Percentiles rank a stretch among this genome's conserved stretches.
These are phyloP conservation scores for Drosophila pectinifera DNA, from an alignment of 1,140 invertebrate species.

Conservation along the genomic window DNA sequence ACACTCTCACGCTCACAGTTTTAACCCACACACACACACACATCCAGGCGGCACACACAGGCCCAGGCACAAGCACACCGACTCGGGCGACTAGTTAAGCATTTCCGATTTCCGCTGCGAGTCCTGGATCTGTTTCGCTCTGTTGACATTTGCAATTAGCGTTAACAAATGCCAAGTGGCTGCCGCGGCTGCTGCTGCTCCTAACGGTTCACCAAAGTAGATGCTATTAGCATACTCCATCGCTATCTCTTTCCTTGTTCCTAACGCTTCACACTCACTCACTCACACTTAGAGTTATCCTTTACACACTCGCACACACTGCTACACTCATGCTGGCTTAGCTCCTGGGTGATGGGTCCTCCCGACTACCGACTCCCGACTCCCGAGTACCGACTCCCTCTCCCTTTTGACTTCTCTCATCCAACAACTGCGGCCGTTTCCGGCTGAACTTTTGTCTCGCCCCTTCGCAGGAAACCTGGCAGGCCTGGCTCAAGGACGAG, in stretches of 20 bases:
- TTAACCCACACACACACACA: conserved; percentile 20
- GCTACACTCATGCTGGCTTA: conserved; percentile 26
- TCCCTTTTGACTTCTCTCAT: conserved; percentile 29
- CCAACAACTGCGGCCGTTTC: conserved; percentile 33
- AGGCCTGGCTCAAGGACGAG: conserved; percentile 80
- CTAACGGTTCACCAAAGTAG: conserved; percentile 65
- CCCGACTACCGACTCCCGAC: too few species aligned
- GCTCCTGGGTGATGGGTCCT: conserved; percentile 70
- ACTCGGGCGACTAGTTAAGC: conserved; percentile 69
- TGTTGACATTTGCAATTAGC: conserved; percentile 82
- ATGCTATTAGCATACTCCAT: conserved; percentile 72
- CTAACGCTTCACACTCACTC: conserved; percentile 11
- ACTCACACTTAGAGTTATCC: conserved; percentile 17
- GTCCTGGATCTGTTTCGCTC: conserved; percentile 59
- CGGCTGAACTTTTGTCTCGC: conserved; percentile 60
- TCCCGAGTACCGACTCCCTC: too few species aligned
- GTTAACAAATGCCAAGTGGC: conserved; percentile 78
- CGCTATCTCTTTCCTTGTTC: conserved; percentile 22
- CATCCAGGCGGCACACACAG: not conserved
- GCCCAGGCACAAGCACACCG: conserved; percentile 12
- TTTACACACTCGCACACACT: conserved; percentile 19
- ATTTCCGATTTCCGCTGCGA: conserved; percentile 76
- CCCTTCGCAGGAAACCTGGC: conserved; percentile 74
- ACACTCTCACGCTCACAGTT: conserved; percentile 35
- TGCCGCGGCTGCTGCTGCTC: conserved; percentile 40